These are phyloP conservation scores for Thecocarcelia acutangulata DNA, from an alignment of 2,888 invertebrate genomes.

Conservation along the genomic window DNA sequence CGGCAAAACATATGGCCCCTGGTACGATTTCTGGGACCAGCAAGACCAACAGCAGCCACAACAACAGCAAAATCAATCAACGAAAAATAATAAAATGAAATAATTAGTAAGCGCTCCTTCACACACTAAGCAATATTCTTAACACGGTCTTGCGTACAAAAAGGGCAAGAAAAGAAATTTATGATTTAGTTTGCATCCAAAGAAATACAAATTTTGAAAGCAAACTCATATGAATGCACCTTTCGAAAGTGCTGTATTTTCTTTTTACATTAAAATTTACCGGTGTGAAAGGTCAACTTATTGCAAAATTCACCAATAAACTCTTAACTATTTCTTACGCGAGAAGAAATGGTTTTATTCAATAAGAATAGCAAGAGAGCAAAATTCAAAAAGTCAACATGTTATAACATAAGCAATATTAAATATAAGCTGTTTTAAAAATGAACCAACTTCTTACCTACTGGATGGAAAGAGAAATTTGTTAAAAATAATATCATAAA, in stretches of 20 bases:
- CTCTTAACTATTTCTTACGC: slow-evolving; percentile 77
- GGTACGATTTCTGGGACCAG: slow-evolving; percentile 92
- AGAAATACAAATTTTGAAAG: no score
- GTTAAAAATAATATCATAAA: no score
- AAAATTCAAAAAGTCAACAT: slow-evolving; percentile 33
- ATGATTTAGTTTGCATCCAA: no score
- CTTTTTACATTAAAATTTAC: no score
- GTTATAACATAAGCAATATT: slow-evolving; percentile 8
- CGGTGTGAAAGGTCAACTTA: no score
- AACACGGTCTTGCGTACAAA: no score
- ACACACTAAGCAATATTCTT: no score
- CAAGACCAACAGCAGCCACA: slow-evolving; percentile 75
- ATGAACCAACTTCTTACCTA: no score
- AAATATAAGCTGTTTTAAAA: slow-evolving; percentile 1
- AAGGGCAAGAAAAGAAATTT: no score
- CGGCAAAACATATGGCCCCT: slow-evolving; percentile 90
- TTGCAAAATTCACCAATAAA: neutral
- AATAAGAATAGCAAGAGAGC: slow-evolving; percentile 1
- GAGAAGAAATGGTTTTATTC: slow-evolving; percentile 75
- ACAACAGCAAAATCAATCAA: slow-evolving; percentile 72
- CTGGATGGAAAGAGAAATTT: neutral
- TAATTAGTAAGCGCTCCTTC: slow-evolving; percentile 30
- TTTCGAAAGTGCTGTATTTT: no score
- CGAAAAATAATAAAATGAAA: slow-evolving; percentile 72
- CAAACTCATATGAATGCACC: no score